Conservation (phyloP, 2,888 invertebrate genomes). For the Sphaerophoria rueppellii region DNA sequence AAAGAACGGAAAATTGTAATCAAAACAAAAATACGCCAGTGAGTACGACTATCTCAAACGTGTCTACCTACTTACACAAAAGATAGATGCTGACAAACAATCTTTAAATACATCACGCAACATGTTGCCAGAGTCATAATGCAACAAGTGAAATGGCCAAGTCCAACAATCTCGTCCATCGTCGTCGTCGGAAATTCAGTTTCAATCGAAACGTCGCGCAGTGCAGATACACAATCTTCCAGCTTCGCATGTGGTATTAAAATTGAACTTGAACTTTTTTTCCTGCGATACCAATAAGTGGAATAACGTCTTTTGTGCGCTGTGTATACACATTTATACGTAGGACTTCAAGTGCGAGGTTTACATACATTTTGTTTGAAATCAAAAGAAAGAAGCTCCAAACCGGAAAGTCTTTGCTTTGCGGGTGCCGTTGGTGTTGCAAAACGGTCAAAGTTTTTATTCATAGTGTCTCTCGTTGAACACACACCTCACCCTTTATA, state of each 20-base stretch:
- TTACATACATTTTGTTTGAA: not conserved
- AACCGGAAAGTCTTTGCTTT: constrained; percentile 50
- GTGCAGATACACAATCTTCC: constrained; percentile 55
- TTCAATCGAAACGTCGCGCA: constrained; percentile 71
- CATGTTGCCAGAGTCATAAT: constrained; percentile 49
- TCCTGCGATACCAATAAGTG: not conserved
- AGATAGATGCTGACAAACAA: constrained; percentile 30
- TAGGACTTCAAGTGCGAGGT: constrained; percentile 33
- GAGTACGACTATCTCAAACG: constrained; percentile 4
- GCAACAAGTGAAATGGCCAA: constrained; percentile 66
- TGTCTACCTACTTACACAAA: constrained; percentile 5
- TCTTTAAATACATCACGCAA: constrained; percentile 39
- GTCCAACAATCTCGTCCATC: constrained; percentile 30
- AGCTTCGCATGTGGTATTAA: constrained; percentile 20
- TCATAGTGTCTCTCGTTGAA: constrained; percentile 13
- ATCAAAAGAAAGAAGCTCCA: constrained; percentile 15
- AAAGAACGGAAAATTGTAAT: constrained; percentile 41
- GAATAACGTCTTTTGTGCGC: not conserved
- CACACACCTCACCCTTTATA: not conserved
- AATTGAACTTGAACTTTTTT: constrained; percentile 14
- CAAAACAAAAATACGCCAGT: constrained; percentile 58
- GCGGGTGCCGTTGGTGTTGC: constrained; percentile 17
- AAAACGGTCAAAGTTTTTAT: constrained; percentile 29
- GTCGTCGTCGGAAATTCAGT: constrained; percentile 58
- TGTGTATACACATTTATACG: not conserved